Evolutionary conservation across 92 coral and sea anemone genomes (phyloP), one percentile per base, ranked within the genome.

Genomic region (Micromussa lordhowensis): DNA sequence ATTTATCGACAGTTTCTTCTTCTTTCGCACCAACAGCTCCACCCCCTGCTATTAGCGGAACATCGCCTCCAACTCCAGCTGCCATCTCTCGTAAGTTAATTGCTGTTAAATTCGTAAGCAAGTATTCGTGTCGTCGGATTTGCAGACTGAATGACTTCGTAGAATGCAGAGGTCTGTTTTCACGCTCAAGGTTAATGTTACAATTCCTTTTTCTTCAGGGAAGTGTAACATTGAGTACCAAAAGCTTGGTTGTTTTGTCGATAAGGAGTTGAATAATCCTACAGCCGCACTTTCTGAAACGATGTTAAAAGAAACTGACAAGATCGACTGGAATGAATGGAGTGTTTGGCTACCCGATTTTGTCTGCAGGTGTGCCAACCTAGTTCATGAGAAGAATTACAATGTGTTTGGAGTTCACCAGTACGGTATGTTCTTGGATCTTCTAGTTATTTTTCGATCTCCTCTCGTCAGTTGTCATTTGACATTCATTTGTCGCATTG

Each of bases 211-310:
- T 32, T 40, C 21, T 7, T 29, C 89, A 77, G 85, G 36, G 14
- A 76, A 19, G 21, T 93, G 95, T 64, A 75, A 74, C 57, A 74
- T 93, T 36, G 49, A 75, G 32, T 93, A 85, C 78, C 49, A 70
- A 71, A 93, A 88, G 40, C 38, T 93, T 57, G 96, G 96, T 18
- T 93, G 96, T 77, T 93, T 84, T 66, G 89, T 58, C 18, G 92
- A 93, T 64, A 87, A 88, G 54, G 28, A 34, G 35, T 29, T 19
- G n/a, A 44, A 57, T 58, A 80, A 48, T 32, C 63, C 34, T 3
- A 32, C 30, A 14, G 68, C 72, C 49, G 69, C 86, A 51, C 86
- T 83, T 19, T 74, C 86, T 19, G 68, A 83, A 70, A 70, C 3
- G 69, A 51, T 83, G 16, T 15, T 83, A 29, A 69, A 29, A 22